phyloP scores from a whole-genome alignment of 2,113 vertebrate species.

The Zeus faber region DNA sequence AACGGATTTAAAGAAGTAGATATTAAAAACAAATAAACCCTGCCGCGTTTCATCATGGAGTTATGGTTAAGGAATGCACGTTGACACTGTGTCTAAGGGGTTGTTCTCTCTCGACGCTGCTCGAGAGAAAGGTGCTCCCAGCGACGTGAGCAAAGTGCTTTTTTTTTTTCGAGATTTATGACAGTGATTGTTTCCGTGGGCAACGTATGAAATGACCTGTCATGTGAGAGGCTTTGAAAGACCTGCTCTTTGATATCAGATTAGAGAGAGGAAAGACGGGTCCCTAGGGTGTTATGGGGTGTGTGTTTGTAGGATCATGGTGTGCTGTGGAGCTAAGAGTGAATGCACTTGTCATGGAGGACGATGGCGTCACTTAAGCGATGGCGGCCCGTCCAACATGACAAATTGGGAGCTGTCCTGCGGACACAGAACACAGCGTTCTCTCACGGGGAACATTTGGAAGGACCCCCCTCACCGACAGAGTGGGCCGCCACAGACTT shows the following conservation, averaged over 20 bases:
- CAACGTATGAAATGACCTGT: constrained; percentile 66
- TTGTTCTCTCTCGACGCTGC: constrained; percentile 10
- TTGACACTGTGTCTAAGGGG: constrained; percentile 17
- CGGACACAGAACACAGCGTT: too few species aligned
- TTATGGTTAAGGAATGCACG: constrained; percentile 10
- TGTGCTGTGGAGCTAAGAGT: constrained; percentile 9
- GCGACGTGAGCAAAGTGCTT: constrained; percentile 27
- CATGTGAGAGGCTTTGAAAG: constrained; percentile 66
- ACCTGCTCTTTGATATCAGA: constrained; percentile 71
- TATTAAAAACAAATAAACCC: too few species aligned
- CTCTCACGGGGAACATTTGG: too few species aligned
- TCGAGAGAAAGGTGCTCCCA: constrained; percentile 24
- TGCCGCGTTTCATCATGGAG: too few species aligned
- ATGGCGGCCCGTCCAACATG: too few species aligned
- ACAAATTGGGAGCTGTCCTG: too few species aligned
- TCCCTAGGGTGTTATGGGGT: constrained; percentile 29
- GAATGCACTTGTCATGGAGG: too few species aligned
- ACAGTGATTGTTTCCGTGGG: constrained; percentile 66
- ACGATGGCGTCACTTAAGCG: too few species aligned
- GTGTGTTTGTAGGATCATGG: constrained; percentile 22
- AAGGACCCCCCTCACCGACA: neutral
- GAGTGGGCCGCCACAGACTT: too few species aligned
- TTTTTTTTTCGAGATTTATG: constrained; percentile 57
- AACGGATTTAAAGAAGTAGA: too few species aligned
- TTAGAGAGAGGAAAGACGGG: constrained; percentile 65